Evolutionary conservation across 2,888 invertebrate genomes (phyloP).

Genomic region (Flexamia atlantica): DNA sequence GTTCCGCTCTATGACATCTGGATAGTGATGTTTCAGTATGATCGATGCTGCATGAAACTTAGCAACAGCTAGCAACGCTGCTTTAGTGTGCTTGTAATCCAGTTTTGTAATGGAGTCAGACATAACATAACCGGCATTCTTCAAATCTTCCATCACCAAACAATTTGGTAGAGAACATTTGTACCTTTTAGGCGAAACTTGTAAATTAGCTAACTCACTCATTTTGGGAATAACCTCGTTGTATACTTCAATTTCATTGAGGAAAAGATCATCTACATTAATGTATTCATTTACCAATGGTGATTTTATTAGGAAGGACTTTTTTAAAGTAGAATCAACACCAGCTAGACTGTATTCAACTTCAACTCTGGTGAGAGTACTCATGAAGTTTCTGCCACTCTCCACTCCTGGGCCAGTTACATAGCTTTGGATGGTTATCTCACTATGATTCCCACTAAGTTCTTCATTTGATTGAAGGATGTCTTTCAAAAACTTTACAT

Average conservation of each 20-base stretch:
- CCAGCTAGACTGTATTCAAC: not conserved
- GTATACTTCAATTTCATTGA: constrained; percentile 4
- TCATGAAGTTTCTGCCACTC: not conserved
- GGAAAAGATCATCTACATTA: not conserved
- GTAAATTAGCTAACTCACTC: not conserved
- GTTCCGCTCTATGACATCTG: constrained; percentile 43
- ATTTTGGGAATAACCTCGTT: constrained; percentile 31
- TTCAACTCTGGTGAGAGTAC: not conserved
- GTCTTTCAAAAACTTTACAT: not conserved
- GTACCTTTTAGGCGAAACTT: constrained; percentile 18
- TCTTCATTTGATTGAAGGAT: constrained; percentile 14
- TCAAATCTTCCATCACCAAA: constrained; percentile 62
- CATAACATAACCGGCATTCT: constrained; percentile 50
- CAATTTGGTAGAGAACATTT: constrained; percentile 8
- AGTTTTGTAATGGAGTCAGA: constrained; percentile 38
- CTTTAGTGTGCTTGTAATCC: constrained; percentile 59
- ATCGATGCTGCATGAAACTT: constrained; percentile 64
- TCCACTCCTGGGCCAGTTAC: not conserved
- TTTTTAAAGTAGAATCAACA: not conserved
- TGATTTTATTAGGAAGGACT: constrained; percentile 17
- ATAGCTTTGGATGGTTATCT: not conserved
- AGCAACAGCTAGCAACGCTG: constrained; percentile 59
- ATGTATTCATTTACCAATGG: constrained; percentile 1
- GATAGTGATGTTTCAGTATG: constrained; percentile 42
- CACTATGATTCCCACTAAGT: not conserved